phyloP scores from a whole-genome alignment of 1,140 invertebrate genomes.

The Ridgeia piscesae region DNA sequence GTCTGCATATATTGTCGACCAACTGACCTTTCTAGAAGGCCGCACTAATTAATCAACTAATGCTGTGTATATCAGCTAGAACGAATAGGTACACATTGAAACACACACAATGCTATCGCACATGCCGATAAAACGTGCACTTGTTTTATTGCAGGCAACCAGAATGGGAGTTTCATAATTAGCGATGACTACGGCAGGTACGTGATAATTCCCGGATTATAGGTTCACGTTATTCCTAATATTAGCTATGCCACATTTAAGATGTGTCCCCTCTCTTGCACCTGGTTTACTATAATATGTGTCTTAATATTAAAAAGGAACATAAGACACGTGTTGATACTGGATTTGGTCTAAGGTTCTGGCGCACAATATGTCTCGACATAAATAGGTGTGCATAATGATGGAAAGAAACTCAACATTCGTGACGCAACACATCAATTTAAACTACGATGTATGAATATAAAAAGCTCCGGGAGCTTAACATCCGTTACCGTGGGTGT shows the following conservation, averaged over 20 bases:
- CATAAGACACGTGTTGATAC: background rate
- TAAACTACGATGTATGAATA: background rate
- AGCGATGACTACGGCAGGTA: slow-evolving; percentile 12
- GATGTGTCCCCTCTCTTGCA: no score
- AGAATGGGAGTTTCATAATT: slow-evolving; percentile 15
- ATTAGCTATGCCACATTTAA: no score
- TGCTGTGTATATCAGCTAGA: background rate
- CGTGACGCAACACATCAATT: background rate
- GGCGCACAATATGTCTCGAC: no score
- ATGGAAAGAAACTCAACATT: background rate
- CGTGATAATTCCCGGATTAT: background rate
- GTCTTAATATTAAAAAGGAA: background rate
- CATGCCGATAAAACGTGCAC: background rate
- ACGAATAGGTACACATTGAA: background rate
- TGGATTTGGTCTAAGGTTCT: background rate
- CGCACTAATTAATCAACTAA: no score
- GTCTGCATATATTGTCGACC: background rate
- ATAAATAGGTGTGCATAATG: no score
- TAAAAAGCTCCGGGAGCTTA: background rate
- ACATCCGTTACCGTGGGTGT: background rate
- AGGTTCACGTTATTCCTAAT: background rate
- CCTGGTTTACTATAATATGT: background rate
- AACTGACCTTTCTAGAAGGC: no score
- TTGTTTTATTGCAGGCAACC: slow-evolving; percentile 7
- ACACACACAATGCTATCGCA: background rate